Evolutionary conservation across 2,888 invertebrate species (phyloP).

Genomic region (Sinohyriopsis cumingii): DNA sequence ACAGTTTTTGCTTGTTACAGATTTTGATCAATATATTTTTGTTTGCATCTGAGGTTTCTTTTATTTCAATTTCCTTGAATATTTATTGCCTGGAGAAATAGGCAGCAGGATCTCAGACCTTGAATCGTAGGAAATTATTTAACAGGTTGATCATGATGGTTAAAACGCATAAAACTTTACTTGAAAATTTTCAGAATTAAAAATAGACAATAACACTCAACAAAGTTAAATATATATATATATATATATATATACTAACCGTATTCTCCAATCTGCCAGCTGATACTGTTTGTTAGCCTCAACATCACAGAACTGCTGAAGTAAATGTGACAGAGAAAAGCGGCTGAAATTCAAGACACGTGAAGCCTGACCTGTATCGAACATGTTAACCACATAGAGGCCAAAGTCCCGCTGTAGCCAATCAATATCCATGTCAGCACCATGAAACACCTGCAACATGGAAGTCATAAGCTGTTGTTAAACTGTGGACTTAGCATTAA

Average conservation of each 20-base stretch:
- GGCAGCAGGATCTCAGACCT: too few relatives aligned
- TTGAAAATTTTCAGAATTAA: not conserved
- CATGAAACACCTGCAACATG: slow-evolving; percentile 85
- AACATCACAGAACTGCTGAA: slow-evolving; percentile 85
- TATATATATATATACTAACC: slow-evolving; percentile 71
- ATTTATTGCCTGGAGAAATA: too few relatives aligned
- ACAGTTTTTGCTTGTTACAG: too few relatives aligned
- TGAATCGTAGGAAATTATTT: too few relatives aligned
- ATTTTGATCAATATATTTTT: too few relatives aligned
- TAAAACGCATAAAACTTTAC: too few relatives aligned
- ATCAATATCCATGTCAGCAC: slow-evolving; percentile 87
- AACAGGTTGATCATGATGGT: too few relatives aligned
- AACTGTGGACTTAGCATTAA: too few relatives aligned
- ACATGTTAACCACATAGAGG: slow-evolving; percentile 95
- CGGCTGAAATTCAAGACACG: slow-evolving; percentile 81
- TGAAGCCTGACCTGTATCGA: slow-evolving; percentile 94
- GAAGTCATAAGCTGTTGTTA: too few relatives aligned
- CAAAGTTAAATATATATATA: too few relatives aligned
- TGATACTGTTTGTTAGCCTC: slow-evolving; percentile 92
- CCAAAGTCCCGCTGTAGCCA: slow-evolving; percentile 98
- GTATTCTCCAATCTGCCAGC: slow-evolving; percentile 94
- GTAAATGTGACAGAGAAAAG: slow-evolving; percentile 82
- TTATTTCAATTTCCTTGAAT: too few relatives aligned
- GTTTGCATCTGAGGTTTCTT: too few relatives aligned
- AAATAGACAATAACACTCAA: not conserved